Evolutionary conservation across 2,797 vertebrate genomes (phyloP).

Genomic region (Chaunax sp.): DNA sequence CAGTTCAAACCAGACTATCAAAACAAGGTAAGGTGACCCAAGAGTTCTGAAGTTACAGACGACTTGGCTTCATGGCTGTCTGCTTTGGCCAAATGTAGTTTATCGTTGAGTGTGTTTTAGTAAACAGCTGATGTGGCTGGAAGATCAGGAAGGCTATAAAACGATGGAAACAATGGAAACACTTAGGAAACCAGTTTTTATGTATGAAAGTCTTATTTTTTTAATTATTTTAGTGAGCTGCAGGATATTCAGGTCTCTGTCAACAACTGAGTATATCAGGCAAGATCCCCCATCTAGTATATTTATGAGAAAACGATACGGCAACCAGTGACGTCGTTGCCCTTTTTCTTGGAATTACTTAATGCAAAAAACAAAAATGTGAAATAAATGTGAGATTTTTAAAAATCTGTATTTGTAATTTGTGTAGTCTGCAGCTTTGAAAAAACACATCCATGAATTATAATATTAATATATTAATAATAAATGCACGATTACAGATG

Average conservation of each 20-base stretch:
- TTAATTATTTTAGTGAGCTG: neutral
- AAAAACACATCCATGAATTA: neutral
- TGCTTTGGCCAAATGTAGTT: conserved; percentile 57
- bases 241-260: neutral
- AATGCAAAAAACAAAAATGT: neutral
- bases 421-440: neutral
- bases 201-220: conserved; percentile 1
- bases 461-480: neutral
- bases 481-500: neutral
- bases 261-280: conserved; percentile 10
- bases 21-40: conserved; percentile 83
- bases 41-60: conserved; percentile 72
- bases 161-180: neutral
- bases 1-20: conserved; percentile 81
- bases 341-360: neutral
- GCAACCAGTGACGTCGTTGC: neutral
- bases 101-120: conserved; percentile 64
- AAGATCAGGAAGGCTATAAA: conserved; percentile 13
- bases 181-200: neutral
- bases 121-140: conserved; percentile 32
- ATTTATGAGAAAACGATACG: conserved; percentile 2
- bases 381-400: neutral
- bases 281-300: neutral
- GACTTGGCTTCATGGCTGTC: conserved; percentile 54
- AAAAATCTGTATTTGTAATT: neutral